These are phyloP conservation scores for Poecilia wingei DNA, from an alignment of 2,797 vertebrate genomes.

Conservation along the genomic window DNA sequence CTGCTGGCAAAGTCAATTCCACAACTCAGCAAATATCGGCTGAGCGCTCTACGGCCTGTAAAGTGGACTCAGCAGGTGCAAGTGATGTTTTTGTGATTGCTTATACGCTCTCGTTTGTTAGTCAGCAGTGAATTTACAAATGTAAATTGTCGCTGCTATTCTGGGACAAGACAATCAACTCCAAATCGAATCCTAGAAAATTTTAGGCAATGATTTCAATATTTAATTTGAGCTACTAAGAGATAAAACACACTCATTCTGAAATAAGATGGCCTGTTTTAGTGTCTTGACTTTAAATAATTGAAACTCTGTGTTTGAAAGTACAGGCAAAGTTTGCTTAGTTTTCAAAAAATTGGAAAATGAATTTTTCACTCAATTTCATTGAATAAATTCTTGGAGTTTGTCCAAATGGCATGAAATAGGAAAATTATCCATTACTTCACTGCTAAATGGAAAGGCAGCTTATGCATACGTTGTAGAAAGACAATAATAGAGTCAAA, in stretches of 20 bases:
- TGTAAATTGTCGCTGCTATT: constrained; percentile 31
- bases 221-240: too few relatives aligned
- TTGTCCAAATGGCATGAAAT: background rate
- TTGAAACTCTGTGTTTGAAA: background rate
- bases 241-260: background rate
- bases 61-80: constrained; percentile 48
- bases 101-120: constrained; percentile 13
- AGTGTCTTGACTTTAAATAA: background rate
- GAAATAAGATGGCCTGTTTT: background rate
- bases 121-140: constrained; percentile 14
- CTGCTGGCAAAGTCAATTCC: constrained; percentile 21
- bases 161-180: background rate
- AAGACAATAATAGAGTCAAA: background rate
- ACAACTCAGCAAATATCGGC: constrained; percentile 38
- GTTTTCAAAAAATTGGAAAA: background rate
- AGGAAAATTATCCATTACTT: background rate
- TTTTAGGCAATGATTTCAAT: background rate
- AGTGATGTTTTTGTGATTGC: constrained; percentile 23
- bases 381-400: background rate
- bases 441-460: background rate
- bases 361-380: background rate
- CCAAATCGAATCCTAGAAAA: constrained; percentile 24
- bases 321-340: background rate
- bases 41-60: constrained; percentile 12
- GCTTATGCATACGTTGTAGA: background rate